Evolutionary conservation across 2,797 vertebrate genomes (phyloP).

Genomic region (Meriones psammophilus): DNA sequence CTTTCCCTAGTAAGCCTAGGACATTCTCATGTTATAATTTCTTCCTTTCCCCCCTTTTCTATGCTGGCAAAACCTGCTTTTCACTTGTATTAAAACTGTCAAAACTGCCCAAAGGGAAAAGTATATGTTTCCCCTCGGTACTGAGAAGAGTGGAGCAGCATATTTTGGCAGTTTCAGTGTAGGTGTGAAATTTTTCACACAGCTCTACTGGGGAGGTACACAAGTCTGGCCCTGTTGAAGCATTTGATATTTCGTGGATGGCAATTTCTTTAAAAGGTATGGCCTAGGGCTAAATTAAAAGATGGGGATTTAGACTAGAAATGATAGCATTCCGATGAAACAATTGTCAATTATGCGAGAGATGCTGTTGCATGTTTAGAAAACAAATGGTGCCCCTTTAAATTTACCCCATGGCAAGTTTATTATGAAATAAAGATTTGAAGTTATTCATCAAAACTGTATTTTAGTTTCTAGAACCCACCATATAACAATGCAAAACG

Average conservation of each 20-base stretch:
- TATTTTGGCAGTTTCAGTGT: slow-evolving; percentile 82
- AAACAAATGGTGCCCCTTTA: slow-evolving; percentile 82
- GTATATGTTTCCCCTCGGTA: slow-evolving; percentile 80
- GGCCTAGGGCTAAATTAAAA: slow-evolving; percentile 89
- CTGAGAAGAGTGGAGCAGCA: slow-evolving; percentile 79
- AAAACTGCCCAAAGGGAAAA: slow-evolving; percentile 84
- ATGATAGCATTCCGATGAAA: slow-evolving; percentile 83
- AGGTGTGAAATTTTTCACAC: slow-evolving; percentile 84
- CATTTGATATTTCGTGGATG: slow-evolving; percentile 88
- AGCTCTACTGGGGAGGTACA: slow-evolving; percentile 81
- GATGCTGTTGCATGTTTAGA: slow-evolving; percentile 83
- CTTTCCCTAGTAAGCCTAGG: slow-evolving; percentile 28
- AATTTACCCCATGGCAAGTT: slow-evolving; percentile 81
- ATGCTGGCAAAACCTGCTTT: slow-evolving; percentile 82
- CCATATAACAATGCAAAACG: slow-evolving; percentile 85
- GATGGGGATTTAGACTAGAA: slow-evolving; percentile 85
- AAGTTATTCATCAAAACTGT: slow-evolving; percentile 79
- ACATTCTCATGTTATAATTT: slow-evolving; percentile 81
- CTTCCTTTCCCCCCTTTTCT: slow-evolving; percentile 69
- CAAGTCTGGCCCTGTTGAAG: slow-evolving; percentile 82
- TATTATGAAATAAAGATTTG: slow-evolving; percentile 82
- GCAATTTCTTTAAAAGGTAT: slow-evolving; percentile 88
- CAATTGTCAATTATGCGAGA: slow-evolving; percentile 86
- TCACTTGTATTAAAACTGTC: slow-evolving; percentile 85
- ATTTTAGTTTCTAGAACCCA: slow-evolving; percentile 80